Conservation (phyloP, 2,113 vertebrate species). For the Stigmatopora nigra region DNA sequence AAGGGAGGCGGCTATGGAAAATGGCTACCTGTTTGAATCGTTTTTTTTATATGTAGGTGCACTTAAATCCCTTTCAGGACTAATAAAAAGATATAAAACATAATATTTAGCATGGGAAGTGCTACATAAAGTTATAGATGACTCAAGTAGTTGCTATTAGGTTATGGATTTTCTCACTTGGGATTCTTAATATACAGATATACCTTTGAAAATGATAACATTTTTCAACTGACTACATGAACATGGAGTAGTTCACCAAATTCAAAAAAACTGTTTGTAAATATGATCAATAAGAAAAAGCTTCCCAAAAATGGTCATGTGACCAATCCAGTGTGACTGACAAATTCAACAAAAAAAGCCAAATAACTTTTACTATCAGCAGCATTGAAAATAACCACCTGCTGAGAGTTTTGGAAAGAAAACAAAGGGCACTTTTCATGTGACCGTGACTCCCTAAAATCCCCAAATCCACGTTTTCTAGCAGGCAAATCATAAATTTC, state of each 20-base stretch:
- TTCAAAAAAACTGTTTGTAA: background rate
- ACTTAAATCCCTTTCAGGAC: background rate
- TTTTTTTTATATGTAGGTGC: background rate
- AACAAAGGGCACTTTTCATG: background rate
- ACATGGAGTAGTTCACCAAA: background rate
- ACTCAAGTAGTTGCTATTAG: background rate
- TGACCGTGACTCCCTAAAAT: background rate
- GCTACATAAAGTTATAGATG: background rate
- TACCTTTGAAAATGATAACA: background rate
- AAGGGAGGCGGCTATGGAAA: slow-evolving; percentile 7
- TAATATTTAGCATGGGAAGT: background rate
- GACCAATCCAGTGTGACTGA: background rate
- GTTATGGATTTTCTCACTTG: background rate
- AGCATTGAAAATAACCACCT: slow-evolving; percentile 10
- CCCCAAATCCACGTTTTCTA: slow-evolving; percentile 17
- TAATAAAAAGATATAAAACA: background rate
- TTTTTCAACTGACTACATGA: background rate
- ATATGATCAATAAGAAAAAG: background rate
- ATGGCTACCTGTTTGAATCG: slow-evolving; percentile 14
- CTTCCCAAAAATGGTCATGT: background rate
- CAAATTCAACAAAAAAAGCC: too few species aligned
- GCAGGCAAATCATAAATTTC: slow-evolving; percentile 30
- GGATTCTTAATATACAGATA: background rate
- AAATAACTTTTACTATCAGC: background rate
- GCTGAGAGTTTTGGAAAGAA: slow-evolving; percentile 2